Percentiles rank a stretch among this genome's conserved stretches.
These are phyloP conservation scores for Itoplectis maculator DNA, from an alignment of 2,888 invertebrate species.

Conservation along the genomic window DNA sequence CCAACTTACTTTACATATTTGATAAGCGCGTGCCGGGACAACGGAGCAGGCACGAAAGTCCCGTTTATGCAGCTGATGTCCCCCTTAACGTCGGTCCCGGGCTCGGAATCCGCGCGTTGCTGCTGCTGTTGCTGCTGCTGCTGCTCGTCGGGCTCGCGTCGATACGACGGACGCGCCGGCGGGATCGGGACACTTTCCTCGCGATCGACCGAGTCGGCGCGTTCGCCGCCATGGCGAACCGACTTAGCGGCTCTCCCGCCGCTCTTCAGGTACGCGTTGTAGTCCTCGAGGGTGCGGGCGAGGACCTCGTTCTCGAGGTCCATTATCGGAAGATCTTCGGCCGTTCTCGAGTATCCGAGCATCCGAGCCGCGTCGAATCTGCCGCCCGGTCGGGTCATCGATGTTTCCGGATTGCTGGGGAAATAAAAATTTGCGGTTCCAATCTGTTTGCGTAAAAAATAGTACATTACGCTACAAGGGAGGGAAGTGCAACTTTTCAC, in stretches of 20 bases:
- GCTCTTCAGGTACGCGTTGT: conserved; percentile 77
- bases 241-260: conserved; percentile 46
- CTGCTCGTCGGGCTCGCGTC: conserved; percentile 5
- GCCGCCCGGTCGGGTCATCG: too few relatives aligned
- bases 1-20: conserved; percentile 83
- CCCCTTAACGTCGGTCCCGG: conserved; percentile 68
- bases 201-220: conserved; percentile 23
- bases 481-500: too few relatives aligned
- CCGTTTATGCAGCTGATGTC: conserved; percentile 83
- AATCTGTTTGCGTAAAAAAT: too few relatives aligned
- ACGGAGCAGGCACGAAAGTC: conserved; percentile 81
- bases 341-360: conserved; percentile 79
- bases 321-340: conserved; percentile 79
- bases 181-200: conserved; percentile 10
- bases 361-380: conserved; percentile 78
- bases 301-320: conserved; percentile 81
- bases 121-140: conserved; percentile 22
- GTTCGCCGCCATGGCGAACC: conserved; percentile 22
- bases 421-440: conserved; percentile 15
- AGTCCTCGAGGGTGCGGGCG: conserved; percentile 78
- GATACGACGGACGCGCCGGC: conserved; percentile 25
- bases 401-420: background rate
- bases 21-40: conserved; percentile 80
- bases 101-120: conserved; percentile 40
- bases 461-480: too few relatives aligned